These are phyloP conservation scores for Lycopodina hypogea DNA, from an alignment of 37 sponge, comb jelly and placozoan genomes.

Conservation along the genomic window DNA sequence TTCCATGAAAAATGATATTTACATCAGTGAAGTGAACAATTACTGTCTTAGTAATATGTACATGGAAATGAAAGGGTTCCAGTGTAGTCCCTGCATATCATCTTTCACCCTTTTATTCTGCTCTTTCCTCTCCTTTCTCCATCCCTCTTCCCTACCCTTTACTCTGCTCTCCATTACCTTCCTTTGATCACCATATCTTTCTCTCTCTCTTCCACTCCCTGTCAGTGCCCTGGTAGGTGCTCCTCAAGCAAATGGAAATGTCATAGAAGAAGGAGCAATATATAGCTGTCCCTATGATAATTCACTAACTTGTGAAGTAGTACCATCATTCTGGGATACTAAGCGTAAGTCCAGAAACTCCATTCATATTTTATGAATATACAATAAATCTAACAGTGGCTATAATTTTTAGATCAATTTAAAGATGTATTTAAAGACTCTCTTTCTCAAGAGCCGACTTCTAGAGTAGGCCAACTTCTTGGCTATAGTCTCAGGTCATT, in stretches of 20 bases:
- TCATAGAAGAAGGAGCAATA: conserved; percentile 20
- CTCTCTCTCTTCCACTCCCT: no score
- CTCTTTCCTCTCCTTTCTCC: neutral
- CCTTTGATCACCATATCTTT: no score
- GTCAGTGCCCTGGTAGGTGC: conserved; percentile 35
- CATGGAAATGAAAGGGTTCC: no score
- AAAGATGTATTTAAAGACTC: no score
- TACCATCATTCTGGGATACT: neutral
- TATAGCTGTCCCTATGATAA: conserved; percentile 35
- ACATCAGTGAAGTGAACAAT: no score
- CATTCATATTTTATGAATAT: no score
- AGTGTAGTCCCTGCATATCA: no score
- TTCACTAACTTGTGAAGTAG: conserved; percentile 1
- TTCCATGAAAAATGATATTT: no score
- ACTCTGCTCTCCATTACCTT: neutral
- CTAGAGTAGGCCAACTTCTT: conserved; percentile 15
- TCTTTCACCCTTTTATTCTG: conserved; percentile 12
- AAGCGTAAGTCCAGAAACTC: neutral
- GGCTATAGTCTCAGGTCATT: conserved; percentile 24
- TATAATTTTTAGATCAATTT: neutral
- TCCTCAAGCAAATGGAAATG: conserved; percentile 9
- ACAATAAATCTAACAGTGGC: no score
- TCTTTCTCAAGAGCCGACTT: neutral
- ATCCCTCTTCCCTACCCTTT: neutral
- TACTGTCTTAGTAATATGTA: no score